A percentile compares a stretch with the other conserved stretches of the same genome.
Evolutionary conservation across 2,888 invertebrate species (phyloP).

Genomic region (Epicampocera succincta): DNA sequence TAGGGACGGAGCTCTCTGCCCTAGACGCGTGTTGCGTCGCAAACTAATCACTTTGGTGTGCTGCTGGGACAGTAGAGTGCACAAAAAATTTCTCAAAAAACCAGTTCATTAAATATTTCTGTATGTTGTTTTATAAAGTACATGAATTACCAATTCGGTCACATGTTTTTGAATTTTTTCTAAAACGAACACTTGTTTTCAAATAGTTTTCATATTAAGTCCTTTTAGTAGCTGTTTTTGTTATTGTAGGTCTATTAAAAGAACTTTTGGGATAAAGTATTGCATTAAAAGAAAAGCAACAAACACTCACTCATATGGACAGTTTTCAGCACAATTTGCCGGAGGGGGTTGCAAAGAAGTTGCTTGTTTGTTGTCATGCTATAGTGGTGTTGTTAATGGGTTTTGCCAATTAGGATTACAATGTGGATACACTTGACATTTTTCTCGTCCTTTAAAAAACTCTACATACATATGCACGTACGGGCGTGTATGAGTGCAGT

Average conservation of each 20-base stretch:
- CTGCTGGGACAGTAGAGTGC: not conserved
- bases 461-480: not conserved
- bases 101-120: not conserved
- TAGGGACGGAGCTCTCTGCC: too few relatives aligned
- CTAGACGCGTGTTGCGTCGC: too few relatives aligned
- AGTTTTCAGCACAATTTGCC: slow-evolving; percentile 11
- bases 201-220: slow-evolving; percentile 60
- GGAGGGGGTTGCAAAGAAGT: slow-evolving; percentile 32
- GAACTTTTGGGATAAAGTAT: slow-evolving; percentile 22
- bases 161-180: slow-evolving; percentile 36
- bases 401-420: slow-evolving; percentile 73
- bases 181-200: slow-evolving; percentile 58
- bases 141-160: slow-evolving; percentile 34
- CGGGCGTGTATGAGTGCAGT: not conserved
- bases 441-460: slow-evolving; percentile 12
- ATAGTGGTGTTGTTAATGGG: slow-evolving; percentile 73
- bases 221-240: slow-evolving; percentile 43
- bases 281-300: slow-evolving; percentile 20
- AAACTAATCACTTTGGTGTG: too few relatives aligned
- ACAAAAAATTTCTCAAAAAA: not conserved
- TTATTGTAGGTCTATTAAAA: slow-evolving; percentile 69
- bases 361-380: slow-evolving; percentile 60
- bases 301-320: slow-evolving; percentile 26
- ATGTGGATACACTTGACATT: slow-evolving; percentile 44
- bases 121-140: not conserved